phyloP scores from a whole-genome alignment of 2,797 vertebrate species.

The Antrozous pallidus region DNA sequence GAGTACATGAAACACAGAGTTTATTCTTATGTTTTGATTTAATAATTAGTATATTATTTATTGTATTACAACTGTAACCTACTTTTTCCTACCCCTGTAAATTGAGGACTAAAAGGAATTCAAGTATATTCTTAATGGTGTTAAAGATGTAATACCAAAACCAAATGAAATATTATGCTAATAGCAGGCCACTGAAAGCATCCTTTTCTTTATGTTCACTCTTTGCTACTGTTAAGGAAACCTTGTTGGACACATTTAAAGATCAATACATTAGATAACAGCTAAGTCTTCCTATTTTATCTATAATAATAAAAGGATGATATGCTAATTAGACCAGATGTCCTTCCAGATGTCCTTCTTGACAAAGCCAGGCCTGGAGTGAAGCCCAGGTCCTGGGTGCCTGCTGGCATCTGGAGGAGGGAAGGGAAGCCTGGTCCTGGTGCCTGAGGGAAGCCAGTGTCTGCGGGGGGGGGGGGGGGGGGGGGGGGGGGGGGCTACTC shows the following conservation, averaged over 20 bases:
- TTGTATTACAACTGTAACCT: neutral
- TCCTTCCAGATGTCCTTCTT: too few species aligned
- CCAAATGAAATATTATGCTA: neutral
- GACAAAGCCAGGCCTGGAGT: too few species aligned
- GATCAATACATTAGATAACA: neutral
- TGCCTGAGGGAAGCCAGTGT: too few species aligned
- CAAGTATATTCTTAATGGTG: neutral
- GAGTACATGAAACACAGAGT: too few species aligned
- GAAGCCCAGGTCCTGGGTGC: too few species aligned
- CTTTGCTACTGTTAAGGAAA: neutral
- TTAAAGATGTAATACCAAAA: neutral
- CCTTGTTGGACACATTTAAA: neutral
- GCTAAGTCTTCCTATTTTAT: neutral
- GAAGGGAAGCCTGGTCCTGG: too few species aligned
- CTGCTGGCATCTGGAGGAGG: too few species aligned
- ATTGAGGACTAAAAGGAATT: neutral
- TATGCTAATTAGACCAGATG: too few species aligned
- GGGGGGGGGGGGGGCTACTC: too few species aligned
- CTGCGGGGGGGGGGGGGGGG: too few species aligned
- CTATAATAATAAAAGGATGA: neutral
- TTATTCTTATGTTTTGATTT: too few species aligned
- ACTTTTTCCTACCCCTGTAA: neutral
- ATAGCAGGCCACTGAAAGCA: neutral
- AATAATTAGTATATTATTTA: too few species aligned
- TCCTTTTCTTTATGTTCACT: neutral